A percentile compares a stretch with the other conserved stretches of the same genome.
These are phyloP conservation scores for Ambastaia sidthimunki DNA, from an alignment of 2,797 vertebrate genomes.

Conservation along the genomic window DNA sequence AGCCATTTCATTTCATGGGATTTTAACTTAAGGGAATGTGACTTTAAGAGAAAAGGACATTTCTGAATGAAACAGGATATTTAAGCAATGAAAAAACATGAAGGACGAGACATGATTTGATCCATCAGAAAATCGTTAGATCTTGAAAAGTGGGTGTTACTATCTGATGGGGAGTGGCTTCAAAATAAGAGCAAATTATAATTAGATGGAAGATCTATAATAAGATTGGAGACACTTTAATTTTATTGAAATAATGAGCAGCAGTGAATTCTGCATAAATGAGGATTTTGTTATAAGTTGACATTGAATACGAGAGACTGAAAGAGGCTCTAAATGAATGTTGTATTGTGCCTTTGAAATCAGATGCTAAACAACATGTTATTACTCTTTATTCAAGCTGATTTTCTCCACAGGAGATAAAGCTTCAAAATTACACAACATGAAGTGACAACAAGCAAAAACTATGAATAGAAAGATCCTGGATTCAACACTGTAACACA, in stretches of 20 bases:
- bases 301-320: background rate
- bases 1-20: constrained; percentile 55
- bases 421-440: background rate
- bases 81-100: background rate
- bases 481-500: background rate
- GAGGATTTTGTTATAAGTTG: background rate
- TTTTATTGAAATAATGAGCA: background rate
- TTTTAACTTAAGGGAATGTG: constrained; percentile 1
- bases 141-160: background rate
- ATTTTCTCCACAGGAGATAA: background rate
- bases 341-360: background rate
- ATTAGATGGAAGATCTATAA: background rate
- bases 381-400: background rate
- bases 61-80: background rate
- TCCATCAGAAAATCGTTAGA: background rate
- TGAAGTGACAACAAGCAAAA: background rate
- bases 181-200: background rate
- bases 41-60: background rate
- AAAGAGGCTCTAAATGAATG: no score
- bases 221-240: background rate
- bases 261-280: background rate
- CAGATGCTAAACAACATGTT: background rate
- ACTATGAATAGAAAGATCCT: background rate
- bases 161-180: background rate
- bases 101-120: background rate